Percentiles rank a stretch among this genome's conserved stretches.
Conservation (phyloP, 2,113 vertebrate species). For the Platichthys stellatus region DNA sequence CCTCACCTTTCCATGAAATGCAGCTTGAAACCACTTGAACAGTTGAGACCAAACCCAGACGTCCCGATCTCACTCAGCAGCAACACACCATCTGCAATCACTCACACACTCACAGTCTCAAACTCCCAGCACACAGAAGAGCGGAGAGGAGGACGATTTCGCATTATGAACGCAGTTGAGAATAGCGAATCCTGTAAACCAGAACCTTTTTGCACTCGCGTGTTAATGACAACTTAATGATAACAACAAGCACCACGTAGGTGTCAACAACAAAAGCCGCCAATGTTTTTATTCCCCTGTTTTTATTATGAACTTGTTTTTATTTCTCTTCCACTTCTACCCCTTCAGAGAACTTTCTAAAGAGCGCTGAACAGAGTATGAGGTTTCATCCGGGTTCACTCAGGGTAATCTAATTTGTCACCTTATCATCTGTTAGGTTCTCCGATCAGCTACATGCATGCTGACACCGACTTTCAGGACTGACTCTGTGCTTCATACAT, state of each 20-base stretch:
- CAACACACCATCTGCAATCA: no score
- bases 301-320: neutral
- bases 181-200: neutral
- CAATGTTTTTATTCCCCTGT: no score
- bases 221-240: neutral
- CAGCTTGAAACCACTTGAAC: no score
- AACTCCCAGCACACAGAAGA: no score
- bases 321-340: neutral
- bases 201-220: neutral
- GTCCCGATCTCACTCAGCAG: no score
- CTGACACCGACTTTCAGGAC: constrained; percentile 22
- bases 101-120: no score
- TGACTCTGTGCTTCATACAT: constrained; percentile 47
- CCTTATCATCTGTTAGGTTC: constrained; percentile 41
- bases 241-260: neutral
- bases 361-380: constrained; percentile 1
- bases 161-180: neutral
- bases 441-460: constrained; percentile 28
- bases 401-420: constrained; percentile 40
- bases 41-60: no score
- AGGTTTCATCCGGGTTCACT: constrained; percentile 15
- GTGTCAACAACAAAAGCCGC: neutral
- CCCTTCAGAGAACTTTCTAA: neutral
- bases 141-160: no score
- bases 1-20: no score